Conservation (phyloP, 2,113 vertebrate species). For the Anguilla japonica region DNA sequence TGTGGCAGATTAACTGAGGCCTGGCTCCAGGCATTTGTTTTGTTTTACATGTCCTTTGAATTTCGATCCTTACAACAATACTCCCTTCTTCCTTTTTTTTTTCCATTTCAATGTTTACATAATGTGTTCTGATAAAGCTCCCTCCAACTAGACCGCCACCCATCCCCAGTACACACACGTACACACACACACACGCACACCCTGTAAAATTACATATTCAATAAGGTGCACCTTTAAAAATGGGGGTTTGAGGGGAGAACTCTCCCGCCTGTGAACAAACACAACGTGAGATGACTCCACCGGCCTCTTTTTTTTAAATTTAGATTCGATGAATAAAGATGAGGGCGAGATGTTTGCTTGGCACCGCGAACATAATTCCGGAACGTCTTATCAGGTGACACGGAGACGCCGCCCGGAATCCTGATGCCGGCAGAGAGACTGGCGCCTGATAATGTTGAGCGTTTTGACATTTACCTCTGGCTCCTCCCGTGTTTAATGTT, state of each 20-base stretch:
- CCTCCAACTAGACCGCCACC: background rate
- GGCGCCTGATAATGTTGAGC: background rate
- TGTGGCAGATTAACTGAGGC: background rate
- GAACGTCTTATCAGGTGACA: constrained; percentile 17
- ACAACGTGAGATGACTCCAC: background rate
- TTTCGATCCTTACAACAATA: background rate
- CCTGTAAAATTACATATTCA: background rate
- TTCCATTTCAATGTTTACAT: background rate
- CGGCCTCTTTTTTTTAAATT: background rate
- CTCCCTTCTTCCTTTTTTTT: background rate
- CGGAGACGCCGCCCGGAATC: background rate
- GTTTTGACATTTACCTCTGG: constrained; percentile 10
- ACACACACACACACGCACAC: too few relatives aligned
- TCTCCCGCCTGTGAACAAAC: background rate
- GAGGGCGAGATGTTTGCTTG: constrained; percentile 5
- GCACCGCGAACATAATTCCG: constrained; percentile 11
- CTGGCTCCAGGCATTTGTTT: background rate
- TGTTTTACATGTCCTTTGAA: background rate
- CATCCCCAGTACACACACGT: too few relatives aligned
- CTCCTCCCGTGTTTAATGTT: constrained; percentile 3
- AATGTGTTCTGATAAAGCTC: background rate
- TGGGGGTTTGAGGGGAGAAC: background rate
- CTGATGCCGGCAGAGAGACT: constrained; percentile 1
- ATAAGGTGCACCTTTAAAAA: background rate
- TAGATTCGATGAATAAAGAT: constrained; percentile 20